Conservation (phyloP, 2,113 vertebrate genomes). For the Meriones unguiculatus region DNA sequence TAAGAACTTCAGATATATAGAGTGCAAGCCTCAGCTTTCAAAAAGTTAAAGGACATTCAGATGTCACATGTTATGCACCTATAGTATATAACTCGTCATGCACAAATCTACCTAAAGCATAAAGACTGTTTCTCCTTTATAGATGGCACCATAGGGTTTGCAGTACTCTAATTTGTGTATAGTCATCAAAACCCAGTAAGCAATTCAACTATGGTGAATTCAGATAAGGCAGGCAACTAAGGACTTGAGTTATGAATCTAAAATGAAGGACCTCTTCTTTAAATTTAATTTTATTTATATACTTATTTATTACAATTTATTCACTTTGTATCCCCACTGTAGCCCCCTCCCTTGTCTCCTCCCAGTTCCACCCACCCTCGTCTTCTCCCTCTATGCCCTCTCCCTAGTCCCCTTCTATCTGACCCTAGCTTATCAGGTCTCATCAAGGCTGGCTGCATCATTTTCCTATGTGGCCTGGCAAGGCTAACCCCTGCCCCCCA, state of each 20-base stretch:
- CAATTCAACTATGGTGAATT: slow-evolving; percentile 34
- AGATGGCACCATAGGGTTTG: slow-evolving; percentile 21
- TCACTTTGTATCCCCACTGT: too few relatives aligned
- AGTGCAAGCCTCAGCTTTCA: background rate
- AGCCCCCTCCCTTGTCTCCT: too few relatives aligned
- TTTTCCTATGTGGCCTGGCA: too few relatives aligned
- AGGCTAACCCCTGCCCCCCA: too few relatives aligned
- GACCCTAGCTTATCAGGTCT: too few relatives aligned
- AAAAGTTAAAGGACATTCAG: background rate
- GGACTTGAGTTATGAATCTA: slow-evolving; percentile 20
- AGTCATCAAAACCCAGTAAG: slow-evolving; percentile 33
- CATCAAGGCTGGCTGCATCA: too few relatives aligned
- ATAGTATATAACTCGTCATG: background rate
- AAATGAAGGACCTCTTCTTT: slow-evolving; percentile 34
- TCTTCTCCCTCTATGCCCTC: too few relatives aligned
- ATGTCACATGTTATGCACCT: slow-evolving; percentile 29
- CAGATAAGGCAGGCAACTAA: slow-evolving; percentile 44
- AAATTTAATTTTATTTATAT: too few relatives aligned
- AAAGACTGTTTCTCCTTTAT: slow-evolving; percentile 21
- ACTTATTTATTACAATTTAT: too few relatives aligned
- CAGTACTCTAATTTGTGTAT: slow-evolving; percentile 18
- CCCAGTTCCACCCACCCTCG: too few relatives aligned
- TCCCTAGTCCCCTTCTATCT: too few relatives aligned
- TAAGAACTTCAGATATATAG: slow-evolving; percentile 38
- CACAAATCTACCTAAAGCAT: background rate